Evolutionary conservation across 2,113 vertebrate genomes (phyloP), one percentile per base, ranked within the genome.

Genomic region (Peromyscus maniculatus): DNA sequence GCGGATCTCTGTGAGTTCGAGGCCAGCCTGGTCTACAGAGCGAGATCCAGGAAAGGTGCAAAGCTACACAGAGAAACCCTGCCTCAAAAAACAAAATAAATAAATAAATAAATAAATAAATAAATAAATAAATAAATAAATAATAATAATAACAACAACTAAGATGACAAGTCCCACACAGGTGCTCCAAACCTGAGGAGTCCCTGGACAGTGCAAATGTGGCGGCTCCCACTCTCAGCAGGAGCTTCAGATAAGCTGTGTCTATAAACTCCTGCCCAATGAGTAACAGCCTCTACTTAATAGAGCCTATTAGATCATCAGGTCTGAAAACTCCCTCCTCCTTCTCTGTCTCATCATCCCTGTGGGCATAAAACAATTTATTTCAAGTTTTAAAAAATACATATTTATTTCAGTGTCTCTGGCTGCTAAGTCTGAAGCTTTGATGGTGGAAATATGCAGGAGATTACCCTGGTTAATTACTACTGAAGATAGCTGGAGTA

Each of bases 351-450:
- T 92, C 62, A 92, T 80, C 21, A 46, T 10, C 72, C 74, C 16
- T 24, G 22, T 95, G 52, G 71, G 62, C 92, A 95, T 77, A 94
- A 94, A 94, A 94, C 26, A 84, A 91, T 72, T 93, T 91, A 74
- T 91, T 93, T 96, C 79, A 92, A 86, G 89, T 91, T 89, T 80
- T 93, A 33, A 94, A 97, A 97, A 92, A 82, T 36, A 46, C 36
- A 82, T 66, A 36, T 78, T 49, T 95, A 97, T 87, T 95, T 46
- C 59, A 91, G 36, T 80, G 75, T 83, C 88, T 90, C 80, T 87
- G 49, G 55, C 62, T 89, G 90, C 36, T 49, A 95, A 83, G 67
- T 67, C 22, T 15, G 13, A 88, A 93, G 71, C n/a, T 96, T 80
- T 89, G 86, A 92, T 91, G 39, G 84, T 24, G 31, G 84, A 84